These are phyloP conservation scores for Rhegmatorhina hoffmannsi DNA, from an alignment of 2,113 vertebrate species.

Conservation along the genomic window DNA sequence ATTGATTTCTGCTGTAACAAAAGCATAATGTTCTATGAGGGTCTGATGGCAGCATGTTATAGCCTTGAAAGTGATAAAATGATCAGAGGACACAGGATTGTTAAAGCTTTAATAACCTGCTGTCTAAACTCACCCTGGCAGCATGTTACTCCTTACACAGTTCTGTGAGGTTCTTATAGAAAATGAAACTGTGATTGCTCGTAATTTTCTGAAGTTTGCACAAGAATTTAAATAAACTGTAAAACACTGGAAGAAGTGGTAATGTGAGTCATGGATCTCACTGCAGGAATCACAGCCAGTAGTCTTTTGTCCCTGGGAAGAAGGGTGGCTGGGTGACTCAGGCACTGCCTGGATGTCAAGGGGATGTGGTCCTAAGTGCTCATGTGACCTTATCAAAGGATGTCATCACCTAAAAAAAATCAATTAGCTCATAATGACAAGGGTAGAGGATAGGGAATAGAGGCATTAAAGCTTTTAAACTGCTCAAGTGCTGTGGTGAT, in stretches of 20 bases:
- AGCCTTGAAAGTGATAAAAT: neutral
- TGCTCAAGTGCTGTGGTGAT: neutral
- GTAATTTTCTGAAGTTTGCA: neutral
- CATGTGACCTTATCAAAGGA: neutral
- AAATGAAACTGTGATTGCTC: neutral
- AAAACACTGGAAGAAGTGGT: neutral
- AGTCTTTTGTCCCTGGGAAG: neutral
- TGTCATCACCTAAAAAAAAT: neutral
- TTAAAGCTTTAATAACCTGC: neutral
- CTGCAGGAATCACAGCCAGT: neutral
- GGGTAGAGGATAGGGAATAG: neutral
- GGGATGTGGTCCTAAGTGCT: neutral
- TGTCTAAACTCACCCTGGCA: neutral
- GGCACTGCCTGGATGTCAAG: neutral
- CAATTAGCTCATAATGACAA: neutral
- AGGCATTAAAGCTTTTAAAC: conserved; percentile 10
- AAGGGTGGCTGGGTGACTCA: neutral
- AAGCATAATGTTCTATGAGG: neutral
- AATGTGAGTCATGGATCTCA: neutral
- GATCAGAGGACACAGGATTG: neutral
- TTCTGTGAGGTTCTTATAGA: neutral
- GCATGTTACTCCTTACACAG: fast-evolving
- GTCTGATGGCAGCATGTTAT: neutral
- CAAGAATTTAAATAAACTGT: neutral
- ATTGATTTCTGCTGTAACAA: conserved; percentile 22